phyloP scores from a whole-genome alignment of 2,113 vertebrate genomes.

The Mastomys coucha region DNA sequence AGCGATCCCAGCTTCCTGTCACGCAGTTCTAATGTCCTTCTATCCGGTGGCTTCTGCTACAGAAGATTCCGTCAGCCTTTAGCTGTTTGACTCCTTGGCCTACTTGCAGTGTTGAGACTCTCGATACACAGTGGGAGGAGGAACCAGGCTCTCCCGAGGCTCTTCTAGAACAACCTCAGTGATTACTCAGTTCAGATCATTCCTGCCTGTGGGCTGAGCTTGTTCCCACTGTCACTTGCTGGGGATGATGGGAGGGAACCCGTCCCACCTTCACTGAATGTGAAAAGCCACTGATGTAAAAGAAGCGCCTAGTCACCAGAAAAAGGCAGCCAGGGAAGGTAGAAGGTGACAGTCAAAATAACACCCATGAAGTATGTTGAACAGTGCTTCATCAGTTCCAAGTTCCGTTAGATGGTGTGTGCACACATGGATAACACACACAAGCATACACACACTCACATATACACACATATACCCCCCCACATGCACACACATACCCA shows the following conservation, averaged over 20 bases:
- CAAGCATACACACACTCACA: neutral
- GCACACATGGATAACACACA: neutral
- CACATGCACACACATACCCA: neutral
- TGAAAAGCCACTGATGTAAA: neutral
- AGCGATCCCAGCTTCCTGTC: neutral
- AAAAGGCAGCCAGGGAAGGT: neutral
- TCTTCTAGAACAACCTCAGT: neutral
- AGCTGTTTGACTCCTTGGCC: neutral
- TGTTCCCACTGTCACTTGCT: neutral
- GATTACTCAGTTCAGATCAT: neutral
- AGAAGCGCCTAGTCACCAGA: neutral
- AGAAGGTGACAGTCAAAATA: neutral
- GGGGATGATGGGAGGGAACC: neutral
- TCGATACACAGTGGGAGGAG: neutral
- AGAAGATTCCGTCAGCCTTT: rapidly evolving
- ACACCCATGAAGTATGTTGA: neutral
- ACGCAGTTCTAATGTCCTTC: neutral
- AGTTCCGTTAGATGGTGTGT: neutral
- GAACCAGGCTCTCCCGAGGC: neutral
- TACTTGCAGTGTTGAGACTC: neutral
- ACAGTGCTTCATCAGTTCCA: neutral
- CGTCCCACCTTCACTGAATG: neutral
- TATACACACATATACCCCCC: neutral
- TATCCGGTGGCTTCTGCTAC: neutral
- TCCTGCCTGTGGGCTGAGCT: neutral